phyloP scores from a whole-genome alignment of 1,140 invertebrate species.

The Heliconius eleuchia region DNA sequence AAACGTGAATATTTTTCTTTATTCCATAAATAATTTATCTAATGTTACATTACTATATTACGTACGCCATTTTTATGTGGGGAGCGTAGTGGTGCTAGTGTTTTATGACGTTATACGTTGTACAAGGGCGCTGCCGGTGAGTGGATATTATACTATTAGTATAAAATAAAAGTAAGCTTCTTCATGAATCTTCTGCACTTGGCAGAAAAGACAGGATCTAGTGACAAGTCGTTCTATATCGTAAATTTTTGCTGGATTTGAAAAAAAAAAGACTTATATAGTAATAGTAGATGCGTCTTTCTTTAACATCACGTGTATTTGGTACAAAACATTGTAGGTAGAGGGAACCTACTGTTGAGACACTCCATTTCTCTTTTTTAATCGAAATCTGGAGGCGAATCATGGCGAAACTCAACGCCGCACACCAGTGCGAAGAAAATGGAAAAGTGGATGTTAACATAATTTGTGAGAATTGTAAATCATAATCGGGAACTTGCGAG shows the following conservation, averaged over 20 bases:
- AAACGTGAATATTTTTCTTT: background rate
- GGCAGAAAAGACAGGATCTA: background rate
- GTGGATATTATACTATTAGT: conserved; percentile 19
- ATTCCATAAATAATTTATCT: conserved; percentile 5
- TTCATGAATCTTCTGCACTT: conserved; percentile 1
- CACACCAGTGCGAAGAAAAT: background rate
- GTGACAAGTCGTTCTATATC: background rate
- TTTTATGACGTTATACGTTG: conserved; percentile 28
- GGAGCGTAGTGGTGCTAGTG: conserved; percentile 2
- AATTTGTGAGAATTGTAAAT: no score
- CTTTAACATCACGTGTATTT: no score
- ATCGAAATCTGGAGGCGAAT: background rate
- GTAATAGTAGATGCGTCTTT: no score
- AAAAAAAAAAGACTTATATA: no score
- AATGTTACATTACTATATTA: conserved; percentile 14
- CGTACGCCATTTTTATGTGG: background rate
- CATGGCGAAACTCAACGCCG: background rate
- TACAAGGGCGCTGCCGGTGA: conserved; percentile 12
- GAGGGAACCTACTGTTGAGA: background rate
- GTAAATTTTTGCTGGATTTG: background rate
- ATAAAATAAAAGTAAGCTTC: background rate
- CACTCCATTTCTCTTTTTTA: background rate
- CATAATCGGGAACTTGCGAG: no score
- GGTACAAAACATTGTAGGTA: no score
- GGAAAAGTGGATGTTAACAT: background rate